Evolutionary conservation across 2,888 invertebrate genomes (phyloP), one percentile per base, ranked within the genome.

Genomic region (Coleophora deauratella): DNA sequence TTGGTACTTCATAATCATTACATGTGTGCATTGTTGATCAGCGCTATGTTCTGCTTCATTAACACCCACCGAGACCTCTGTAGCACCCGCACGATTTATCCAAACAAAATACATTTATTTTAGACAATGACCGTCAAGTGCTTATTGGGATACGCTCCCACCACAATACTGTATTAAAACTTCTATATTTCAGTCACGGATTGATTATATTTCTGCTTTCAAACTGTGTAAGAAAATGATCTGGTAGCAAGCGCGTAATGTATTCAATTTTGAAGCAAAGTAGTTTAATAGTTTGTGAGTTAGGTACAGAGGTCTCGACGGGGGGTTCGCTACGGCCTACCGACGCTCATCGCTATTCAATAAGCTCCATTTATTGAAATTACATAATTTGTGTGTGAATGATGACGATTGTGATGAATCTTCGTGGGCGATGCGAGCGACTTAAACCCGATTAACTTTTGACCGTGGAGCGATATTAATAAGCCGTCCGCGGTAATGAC

Each of bases 321-420:
- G 84, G 84, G 75, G 75, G 71, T 57, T 75, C 60, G 48, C 58
- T 48, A 60, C 61, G 65, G 79, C 81, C 81, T 80, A 81, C 81
- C 74, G 76, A 75, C 82, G 77, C 78, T 84, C 85, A 85, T 82
- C 82, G 74, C 84, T 82, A 84, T 85, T 84, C 84, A 84, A 85
- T 84, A 85, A 79, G 80, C 71, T 75, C 72, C 80, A 82, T 85
- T 85, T 84, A 84, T 85, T 84, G 84, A 84, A 85, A 84, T 85
- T 84, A 85, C 79, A 82, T 84, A 85, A 85, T 85, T 84, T 82
- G 84, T 85, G 79, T 84, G 85, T 85, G 85, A 85, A 85, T 85
- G 79, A 85, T 85, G 84, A 84, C 80, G 81, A 80, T 69, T 82
- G 81, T 84, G 85, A 84, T 85, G 81, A 77, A 85, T 84, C 82